phyloP scores from a whole-genome alignment of 2,113 vertebrate genomes.

The Hiodon alosoides region DNA sequence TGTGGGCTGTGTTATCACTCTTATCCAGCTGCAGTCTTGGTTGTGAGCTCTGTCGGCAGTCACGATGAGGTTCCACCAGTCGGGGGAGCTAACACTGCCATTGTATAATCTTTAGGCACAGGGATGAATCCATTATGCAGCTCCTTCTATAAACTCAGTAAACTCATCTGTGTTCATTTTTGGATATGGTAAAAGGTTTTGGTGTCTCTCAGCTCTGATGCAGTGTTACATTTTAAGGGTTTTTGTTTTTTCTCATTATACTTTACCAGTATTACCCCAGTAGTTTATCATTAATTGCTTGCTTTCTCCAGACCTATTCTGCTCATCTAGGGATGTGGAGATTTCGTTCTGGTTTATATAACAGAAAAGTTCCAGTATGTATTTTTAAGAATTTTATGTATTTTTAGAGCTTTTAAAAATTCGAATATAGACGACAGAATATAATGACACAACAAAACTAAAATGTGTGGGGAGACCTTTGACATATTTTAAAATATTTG shows the following conservation, averaged over 20 bases:
- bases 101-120: neutral
- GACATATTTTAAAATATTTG: slow-evolving; percentile 60
- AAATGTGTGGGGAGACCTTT: slow-evolving; percentile 48
- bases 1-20: too few species aligned
- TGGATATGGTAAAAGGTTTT: slow-evolving; percentile 33
- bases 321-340: slow-evolving; percentile 45
- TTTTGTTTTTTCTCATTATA: slow-evolving; percentile 42
- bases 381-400: neutral
- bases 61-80: too few species aligned
- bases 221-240: slow-evolving; percentile 53
- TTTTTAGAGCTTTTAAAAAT: neutral
- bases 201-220: slow-evolving; percentile 52
- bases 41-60: too few species aligned
- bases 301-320: slow-evolving; percentile 63
- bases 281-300: slow-evolving; percentile 67
- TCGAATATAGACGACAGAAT: neutral
- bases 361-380: neutral
- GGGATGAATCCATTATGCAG: neutral
- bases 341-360: slow-evolving; percentile 28
- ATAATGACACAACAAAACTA: slow-evolving; percentile 5
- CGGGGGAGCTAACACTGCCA: too few species aligned
- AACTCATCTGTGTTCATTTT: slow-evolving; percentile 23
- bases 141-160: neutral
- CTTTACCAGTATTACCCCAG: slow-evolving; percentile 66
- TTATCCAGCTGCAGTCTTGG: too few species aligned